Evolutionary conservation across 2,113 vertebrate species (phyloP), one percentile per base, ranked within the genome.

Genomic region (Nyctereutes procyonoides): DNA sequence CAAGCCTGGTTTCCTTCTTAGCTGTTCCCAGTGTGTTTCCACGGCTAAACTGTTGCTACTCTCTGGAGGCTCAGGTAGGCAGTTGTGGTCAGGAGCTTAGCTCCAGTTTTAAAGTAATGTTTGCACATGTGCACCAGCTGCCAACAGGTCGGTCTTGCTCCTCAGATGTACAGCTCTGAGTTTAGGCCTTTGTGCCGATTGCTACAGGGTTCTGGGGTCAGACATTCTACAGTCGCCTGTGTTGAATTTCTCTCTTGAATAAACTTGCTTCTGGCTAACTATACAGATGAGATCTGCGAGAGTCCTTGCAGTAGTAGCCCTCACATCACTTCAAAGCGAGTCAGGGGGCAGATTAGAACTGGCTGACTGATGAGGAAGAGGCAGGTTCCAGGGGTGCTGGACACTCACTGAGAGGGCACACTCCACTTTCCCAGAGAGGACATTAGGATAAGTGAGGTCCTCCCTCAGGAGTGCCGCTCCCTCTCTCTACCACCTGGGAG

Each of bases 231-330:
- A 51, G 9, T 30, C 32, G 48, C 26, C 84, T 73, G 55, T 93
- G 85, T 65, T 67, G 48, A 81, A n/a, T 84, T 60, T 56, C 1
- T 79, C 74, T 88, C 76, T 86, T 77, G 63, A 97, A 95, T 97
- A 97, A 97, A 97, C 71, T 85, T 85, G 76, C 79, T 97, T 93
- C 91, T 96, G 76, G 84, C 56, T 82, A 92, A 92, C 43, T n/a
- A 10, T 55, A 60, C 0, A 69, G 86, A 83, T 58, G 80, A 63
- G 74, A 73, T 55, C 56, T 53, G 65, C 28, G 13, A 16, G 17
- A 53, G 60, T 96, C 51, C 60, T 38, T 81, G 38, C 69, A 58
- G 55, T 15, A 80, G 43, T 43, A 43, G 43, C 32, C 26, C n/a
- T 58, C 38, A 3, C 19, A 10, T 62, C 30, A 51, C 63, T 55